These are phyloP conservation scores for Mesorhabditis belari DNA, from an alignment of 2,888 invertebrate genomes.

Conservation along the genomic window DNA sequence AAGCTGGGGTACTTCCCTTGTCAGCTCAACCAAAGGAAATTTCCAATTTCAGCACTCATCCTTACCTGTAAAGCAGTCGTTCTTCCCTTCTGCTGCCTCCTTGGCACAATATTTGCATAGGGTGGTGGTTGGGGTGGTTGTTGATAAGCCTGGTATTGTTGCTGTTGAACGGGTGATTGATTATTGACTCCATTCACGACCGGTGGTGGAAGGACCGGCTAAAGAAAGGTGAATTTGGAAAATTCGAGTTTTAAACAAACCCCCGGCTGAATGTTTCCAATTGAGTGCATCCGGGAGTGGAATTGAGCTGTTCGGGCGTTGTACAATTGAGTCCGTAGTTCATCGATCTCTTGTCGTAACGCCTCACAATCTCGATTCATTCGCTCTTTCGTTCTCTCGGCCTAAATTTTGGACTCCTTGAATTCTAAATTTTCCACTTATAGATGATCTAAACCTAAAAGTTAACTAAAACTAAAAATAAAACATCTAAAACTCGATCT, in stretches of 20 bases:
- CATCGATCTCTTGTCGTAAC: constrained; percentile 84
- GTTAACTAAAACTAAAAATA: background rate
- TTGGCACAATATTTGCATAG: constrained; percentile 30
- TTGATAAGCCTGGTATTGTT: constrained; percentile 11
- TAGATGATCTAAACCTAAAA: too few species aligned
- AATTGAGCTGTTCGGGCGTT: constrained; percentile 51
- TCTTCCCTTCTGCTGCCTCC: constrained; percentile 49
- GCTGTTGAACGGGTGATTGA: background rate
- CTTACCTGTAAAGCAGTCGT: constrained; percentile 35
- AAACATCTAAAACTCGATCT: too few species aligned
- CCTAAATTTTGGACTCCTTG: constrained; percentile 10
- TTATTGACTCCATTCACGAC: background rate
- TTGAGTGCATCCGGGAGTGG: constrained; percentile 30
- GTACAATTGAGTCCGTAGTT: constrained; percentile 55
- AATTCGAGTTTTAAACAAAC: background rate
- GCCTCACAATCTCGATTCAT: constrained; percentile 85
- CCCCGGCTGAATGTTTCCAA: background rate
- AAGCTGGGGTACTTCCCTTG: too few species aligned
- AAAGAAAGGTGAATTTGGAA: constrained; percentile 1
- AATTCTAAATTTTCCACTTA: too few species aligned
- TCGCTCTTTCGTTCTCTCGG: constrained; percentile 61
- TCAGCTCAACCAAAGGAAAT: background rate
- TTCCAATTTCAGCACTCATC: background rate
- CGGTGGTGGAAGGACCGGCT: constrained; percentile 1
- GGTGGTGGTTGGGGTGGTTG: constrained; percentile 15